phyloP scores from a whole-genome alignment of 53 echinoderm and acorn worm genomes.

The Temnopleurus reevesii region DNA sequence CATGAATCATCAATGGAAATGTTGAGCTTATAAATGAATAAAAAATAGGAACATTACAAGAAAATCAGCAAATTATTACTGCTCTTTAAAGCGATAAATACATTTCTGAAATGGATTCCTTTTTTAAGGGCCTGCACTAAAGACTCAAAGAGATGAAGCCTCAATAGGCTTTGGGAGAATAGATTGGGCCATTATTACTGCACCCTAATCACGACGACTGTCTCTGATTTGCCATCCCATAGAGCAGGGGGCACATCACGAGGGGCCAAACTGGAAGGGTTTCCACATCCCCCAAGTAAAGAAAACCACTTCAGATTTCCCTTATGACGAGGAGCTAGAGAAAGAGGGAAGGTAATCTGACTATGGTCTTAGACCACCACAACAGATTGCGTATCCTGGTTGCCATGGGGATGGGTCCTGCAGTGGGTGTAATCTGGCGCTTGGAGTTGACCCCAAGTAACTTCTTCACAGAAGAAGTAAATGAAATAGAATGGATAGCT shows the following conservation, averaged over 20 bases:
- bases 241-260: neutral
- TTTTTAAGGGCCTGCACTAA: neutral
- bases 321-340: too few species aligned
- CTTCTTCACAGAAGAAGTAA: constrained; percentile 31
- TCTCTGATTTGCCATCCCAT: constrained; percentile 35
- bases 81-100: too few species aligned
- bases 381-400: constrained; percentile 34
- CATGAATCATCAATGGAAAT: neutral
- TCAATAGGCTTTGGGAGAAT: constrained; percentile 10
- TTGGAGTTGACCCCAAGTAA: constrained; percentile 24
- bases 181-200: constrained; percentile 35
- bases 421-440: neutral
- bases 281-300: neutral
- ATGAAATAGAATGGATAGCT: neutral
- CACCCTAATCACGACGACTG: constrained; percentile 31
- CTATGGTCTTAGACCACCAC: neutral
- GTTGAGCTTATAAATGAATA: neutral
- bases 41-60: neutral
- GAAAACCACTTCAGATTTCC: neutral
- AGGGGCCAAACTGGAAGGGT: constrained; percentile 12
- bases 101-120: too few species aligned
- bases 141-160: neutral
- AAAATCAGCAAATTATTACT: neutral
- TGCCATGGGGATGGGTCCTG: constrained; percentile 4
- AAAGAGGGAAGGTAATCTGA: neutral